Evolutionary conservation across 2,888 invertebrate species (phyloP).

Genomic region (Hydriomena furcata): DNA sequence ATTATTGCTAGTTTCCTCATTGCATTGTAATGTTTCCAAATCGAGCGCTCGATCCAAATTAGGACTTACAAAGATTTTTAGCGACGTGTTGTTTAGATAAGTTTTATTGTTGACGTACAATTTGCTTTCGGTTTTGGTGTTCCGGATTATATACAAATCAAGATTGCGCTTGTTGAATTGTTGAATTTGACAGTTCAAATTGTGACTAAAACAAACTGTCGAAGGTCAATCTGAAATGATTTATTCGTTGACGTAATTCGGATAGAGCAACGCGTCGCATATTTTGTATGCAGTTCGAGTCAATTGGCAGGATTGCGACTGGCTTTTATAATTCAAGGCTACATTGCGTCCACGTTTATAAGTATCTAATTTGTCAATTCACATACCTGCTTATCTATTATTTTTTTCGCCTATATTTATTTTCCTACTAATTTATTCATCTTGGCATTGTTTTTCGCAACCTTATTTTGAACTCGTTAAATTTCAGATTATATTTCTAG

Average conservation of each 20-base stretch:
- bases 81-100: conserved; percentile 37
- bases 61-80: conserved; percentile 42
- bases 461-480: too few species aligned
- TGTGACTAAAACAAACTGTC: conserved; percentile 12
- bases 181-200: conserved; percentile 11
- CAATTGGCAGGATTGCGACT: conserved; percentile 48
- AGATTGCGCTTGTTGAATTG: conserved; percentile 13
- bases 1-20: neutral
- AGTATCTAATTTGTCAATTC: conserved; percentile 9
- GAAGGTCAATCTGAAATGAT: conserved; percentile 14
- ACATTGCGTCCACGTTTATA: conserved; percentile 21
- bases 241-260: conserved; percentile 23
- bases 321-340: conserved; percentile 36
- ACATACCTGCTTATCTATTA: conserved; percentile 5
- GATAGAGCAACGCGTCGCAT: conserved; percentile 30
- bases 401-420: conserved; percentile 9
- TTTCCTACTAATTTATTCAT: conserved; percentile 9
- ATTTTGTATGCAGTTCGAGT: conserved; percentile 42
- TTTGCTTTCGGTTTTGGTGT: conserved; percentile 23
- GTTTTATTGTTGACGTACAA: conserved; percentile 28
- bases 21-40: conserved; percentile 26
- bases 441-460: conserved; percentile 9
- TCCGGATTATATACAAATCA: conserved; percentile 13
- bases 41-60: conserved; percentile 31
- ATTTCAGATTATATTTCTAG: too few species aligned